Evolutionary conservation across 2,888 invertebrate genomes (phyloP).

Genomic region (Chaetogeoica ovagalla): DNA sequence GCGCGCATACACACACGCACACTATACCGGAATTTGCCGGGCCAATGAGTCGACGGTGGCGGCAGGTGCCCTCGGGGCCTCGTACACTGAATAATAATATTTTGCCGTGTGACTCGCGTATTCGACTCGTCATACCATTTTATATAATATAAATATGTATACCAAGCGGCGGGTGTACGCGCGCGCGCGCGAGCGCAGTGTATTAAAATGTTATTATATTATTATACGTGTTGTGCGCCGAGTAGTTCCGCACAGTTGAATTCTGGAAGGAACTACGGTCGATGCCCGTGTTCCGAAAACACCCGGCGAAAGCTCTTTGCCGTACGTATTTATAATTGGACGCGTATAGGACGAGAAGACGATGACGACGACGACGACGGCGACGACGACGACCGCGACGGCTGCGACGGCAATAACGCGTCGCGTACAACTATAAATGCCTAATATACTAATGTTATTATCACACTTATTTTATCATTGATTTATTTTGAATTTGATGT

Average conservation of each 20-base stretch:
- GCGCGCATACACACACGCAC: neutral
- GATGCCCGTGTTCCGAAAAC: slow-evolving; percentile 30
- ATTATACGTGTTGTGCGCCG: neutral
- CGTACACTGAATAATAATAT: neutral
- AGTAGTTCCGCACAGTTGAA: slow-evolving; percentile 52
- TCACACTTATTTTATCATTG: too few species aligned
- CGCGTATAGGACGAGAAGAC: neutral
- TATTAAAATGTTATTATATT: too few species aligned
- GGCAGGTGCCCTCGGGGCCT: slow-evolving; percentile 1
- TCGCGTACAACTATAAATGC: too few species aligned
- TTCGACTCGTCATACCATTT: too few species aligned
- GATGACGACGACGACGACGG: neutral
- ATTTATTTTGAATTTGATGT: too few species aligned
- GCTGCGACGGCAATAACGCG: too few species aligned
- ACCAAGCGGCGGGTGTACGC: too few species aligned
- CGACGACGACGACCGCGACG: too few species aligned
- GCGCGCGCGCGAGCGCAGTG: neutral
- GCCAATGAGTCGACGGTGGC: slow-evolving; percentile 13
- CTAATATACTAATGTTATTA: too few species aligned
- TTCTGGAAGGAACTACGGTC: slow-evolving; percentile 50
- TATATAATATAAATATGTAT: neutral
- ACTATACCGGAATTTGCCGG: slow-evolving; percentile 46
- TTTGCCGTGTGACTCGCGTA: neutral
- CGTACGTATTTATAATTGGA: too few species aligned
- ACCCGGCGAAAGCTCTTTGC: slow-evolving; percentile 44